A percentile compares a stretch with the other conserved stretches of the same genome.
These are phyloP conservation scores for Sminthopsis crassicaudata DNA, from an alignment of 2,113 vertebrate genomes.

Conservation along the genomic window DNA sequence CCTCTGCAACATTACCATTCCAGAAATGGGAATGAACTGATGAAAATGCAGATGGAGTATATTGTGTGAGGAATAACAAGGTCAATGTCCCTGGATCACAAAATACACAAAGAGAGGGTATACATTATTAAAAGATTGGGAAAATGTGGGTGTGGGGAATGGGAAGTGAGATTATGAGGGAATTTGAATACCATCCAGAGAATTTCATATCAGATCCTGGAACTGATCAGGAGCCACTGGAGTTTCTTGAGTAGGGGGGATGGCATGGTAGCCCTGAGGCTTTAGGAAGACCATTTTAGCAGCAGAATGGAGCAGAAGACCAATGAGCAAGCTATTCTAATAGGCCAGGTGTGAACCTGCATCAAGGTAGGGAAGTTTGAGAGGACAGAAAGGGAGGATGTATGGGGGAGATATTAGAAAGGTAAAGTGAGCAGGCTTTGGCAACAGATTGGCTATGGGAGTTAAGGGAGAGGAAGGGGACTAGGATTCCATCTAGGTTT, in stretches of 20 bases:
- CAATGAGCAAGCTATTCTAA: background rate
- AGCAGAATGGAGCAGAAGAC: background rate
- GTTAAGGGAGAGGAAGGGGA: background rate
- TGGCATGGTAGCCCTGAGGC: background rate
- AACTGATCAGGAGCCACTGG: background rate
- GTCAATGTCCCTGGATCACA: background rate
- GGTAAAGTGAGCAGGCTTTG: background rate
- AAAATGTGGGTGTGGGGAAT: background rate
- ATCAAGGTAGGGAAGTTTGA: background rate
- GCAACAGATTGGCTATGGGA: background rate
- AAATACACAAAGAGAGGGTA: background rate
- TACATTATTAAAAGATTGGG: background rate
- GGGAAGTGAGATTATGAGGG: background rate
- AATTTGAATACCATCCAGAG: background rate
- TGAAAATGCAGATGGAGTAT: background rate
- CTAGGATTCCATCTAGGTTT: background rate
- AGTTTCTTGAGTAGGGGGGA: background rate
- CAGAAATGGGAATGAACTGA: background rate
- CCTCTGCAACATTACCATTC: background rate
- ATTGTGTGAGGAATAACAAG: background rate
- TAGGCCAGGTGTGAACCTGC: background rate
- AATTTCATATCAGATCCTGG: background rate
- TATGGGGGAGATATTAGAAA: background rate
- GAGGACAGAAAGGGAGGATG: background rate
- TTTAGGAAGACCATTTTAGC: background rate